These are phyloP conservation scores for Malacosoma neustria DNA, from an alignment of 2,888 invertebrate species.

Conservation along the genomic window DNA sequence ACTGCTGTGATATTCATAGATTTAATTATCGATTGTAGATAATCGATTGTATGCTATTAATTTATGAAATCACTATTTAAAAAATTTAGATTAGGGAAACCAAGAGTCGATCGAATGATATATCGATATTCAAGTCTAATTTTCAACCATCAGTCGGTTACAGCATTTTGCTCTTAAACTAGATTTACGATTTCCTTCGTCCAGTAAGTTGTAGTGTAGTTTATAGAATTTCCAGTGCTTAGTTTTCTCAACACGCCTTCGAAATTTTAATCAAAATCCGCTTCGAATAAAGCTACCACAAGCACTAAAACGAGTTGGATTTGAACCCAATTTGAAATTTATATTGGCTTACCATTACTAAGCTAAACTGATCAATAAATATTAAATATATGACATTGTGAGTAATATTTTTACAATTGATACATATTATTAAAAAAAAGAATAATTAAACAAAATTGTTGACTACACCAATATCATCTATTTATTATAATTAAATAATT, in stretches of 20 bases:
- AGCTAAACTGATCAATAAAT: not conserved
- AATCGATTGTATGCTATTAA: not conserved
- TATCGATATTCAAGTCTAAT: constrained; percentile 6
- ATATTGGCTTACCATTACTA: not conserved
- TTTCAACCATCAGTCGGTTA: constrained; percentile 40
- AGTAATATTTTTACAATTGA: no score
- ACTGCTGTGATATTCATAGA: not conserved
- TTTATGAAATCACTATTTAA: not conserved
- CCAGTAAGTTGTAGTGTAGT: constrained; percentile 57
- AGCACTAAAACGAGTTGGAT: constrained; percentile 1
- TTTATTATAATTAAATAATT: no score
- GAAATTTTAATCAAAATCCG: constrained; percentile 11
- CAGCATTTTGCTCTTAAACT: constrained; percentile 33
- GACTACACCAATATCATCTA: no score
- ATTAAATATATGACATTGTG: not conserved
- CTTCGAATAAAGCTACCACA: constrained; percentile 1
- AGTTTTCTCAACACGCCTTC: constrained; percentile 43
- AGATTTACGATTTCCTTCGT: constrained; percentile 60
- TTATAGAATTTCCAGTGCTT: constrained; percentile 42
- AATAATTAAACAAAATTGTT: no score
- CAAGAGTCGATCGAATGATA: not conserved
- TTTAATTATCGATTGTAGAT: not conserved
- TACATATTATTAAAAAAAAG: no score
- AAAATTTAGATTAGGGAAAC: not conserved
- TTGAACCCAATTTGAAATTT: not conserved